These are phyloP conservation scores for Genyomyrus donnyi DNA, from an alignment of 2,113 vertebrate genomes.

Conservation along the genomic window DNA sequence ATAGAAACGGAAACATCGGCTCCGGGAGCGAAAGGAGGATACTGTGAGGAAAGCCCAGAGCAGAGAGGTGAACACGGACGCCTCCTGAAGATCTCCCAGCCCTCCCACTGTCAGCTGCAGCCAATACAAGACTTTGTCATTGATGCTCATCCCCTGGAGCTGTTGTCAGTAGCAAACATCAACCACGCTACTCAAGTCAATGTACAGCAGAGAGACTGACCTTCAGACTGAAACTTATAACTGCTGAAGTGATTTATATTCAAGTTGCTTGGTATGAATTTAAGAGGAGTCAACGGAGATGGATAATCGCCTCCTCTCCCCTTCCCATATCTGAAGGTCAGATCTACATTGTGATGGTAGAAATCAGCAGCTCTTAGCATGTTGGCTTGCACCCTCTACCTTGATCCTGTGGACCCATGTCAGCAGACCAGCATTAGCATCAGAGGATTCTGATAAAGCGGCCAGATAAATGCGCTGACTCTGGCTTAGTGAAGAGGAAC, in stretches of 20 bases:
- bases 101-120: background rate
- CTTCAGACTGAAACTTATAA: background rate
- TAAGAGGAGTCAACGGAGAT: background rate
- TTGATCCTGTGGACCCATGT: background rate
- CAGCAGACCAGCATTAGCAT: background rate
- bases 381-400: background rate
- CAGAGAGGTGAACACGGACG: background rate
- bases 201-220: background rate
- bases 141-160: background rate
- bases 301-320: background rate
- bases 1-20: background rate
- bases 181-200: background rate
- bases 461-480: constrained; percentile 40
- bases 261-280: background rate
- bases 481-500: constrained; percentile 9
- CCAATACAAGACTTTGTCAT: background rate
- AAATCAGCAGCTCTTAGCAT: background rate
- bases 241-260: constrained; percentile 24
- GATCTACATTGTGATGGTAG: background rate
- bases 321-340: background rate
- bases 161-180: background rate
- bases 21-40: no score
- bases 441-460: constrained; percentile 42
- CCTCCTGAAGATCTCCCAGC: background rate
- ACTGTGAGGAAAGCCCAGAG: background rate